A percentile compares a stretch with the other conserved stretches of the same genome.
These are phyloP conservation scores for Diabrotica undecimpunctata DNA, from an alignment of 1,140 invertebrate genomes.

Conservation along the genomic window DNA sequence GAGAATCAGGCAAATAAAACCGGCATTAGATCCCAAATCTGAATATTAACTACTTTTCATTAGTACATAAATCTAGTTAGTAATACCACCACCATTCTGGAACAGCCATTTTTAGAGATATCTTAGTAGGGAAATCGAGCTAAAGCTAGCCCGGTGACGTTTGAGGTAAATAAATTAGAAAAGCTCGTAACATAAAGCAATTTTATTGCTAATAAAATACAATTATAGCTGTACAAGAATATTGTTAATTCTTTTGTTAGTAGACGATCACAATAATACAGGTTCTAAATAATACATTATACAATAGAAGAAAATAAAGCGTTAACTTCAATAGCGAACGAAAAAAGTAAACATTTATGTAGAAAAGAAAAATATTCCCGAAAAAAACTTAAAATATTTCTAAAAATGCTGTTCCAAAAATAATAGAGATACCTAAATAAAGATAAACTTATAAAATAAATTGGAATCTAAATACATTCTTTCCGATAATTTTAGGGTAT, in stretches of 20 bases:
- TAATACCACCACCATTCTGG: conserved; percentile 40
- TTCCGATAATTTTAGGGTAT: no score
- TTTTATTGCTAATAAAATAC: conserved; percentile 46
- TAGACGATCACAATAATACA: conserved; percentile 35
- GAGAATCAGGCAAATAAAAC: background rate
- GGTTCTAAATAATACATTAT: background rate
- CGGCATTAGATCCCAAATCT: no score
- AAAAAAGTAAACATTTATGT: background rate
- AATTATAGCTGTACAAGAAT: conserved; percentile 39
- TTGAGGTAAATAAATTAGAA: conserved; percentile 31
- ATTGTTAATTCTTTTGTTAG: conserved; percentile 27
- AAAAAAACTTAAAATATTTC: conserved; percentile 27
- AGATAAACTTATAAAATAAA: background rate
- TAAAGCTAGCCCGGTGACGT: background rate
- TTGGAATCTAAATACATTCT: background rate
- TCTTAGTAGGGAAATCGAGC: background rate
- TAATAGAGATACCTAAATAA: conserved; percentile 6
- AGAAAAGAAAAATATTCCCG: background rate
- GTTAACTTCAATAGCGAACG: background rate
- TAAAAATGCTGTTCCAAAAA: conserved; percentile 46
- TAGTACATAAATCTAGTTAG: background rate
- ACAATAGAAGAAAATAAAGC: background rate
- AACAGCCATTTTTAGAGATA: conserved; percentile 48
- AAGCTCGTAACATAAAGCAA: conserved; percentile 43
- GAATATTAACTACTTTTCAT: background rate